A percentile compares a stretch with the other conserved stretches of the same genome.
Conservation (phyloP, 2,888 invertebrate species). For the Limenitis camilla region DNA sequence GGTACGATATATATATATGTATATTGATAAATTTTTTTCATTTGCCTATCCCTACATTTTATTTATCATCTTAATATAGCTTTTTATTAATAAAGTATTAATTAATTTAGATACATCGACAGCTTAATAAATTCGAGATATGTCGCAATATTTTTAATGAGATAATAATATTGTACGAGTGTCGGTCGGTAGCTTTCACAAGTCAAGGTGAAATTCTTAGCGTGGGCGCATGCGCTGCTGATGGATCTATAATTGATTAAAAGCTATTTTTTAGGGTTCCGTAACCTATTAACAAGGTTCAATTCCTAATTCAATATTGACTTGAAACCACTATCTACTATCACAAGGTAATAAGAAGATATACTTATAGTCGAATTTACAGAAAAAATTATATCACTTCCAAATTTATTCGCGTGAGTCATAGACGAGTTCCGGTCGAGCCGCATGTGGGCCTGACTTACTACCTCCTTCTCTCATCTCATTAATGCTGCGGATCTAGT, state of each 20-base stretch:
- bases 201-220: constrained; percentile 54
- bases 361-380: no score
- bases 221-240: constrained; percentile 22
- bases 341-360: no score
- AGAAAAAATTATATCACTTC: no score
- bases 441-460: no score
- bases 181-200: constrained; percentile 40
- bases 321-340: no score
- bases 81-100: neutral
- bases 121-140: constrained; percentile 2
- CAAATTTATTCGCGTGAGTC: no score
- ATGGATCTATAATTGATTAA: constrained; percentile 19
- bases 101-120: neutral
- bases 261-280: constrained; percentile 1
- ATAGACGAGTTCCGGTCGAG: no score
- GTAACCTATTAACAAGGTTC: neutral
- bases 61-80: neutral
- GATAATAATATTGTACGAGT: constrained; percentile 16
- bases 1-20: no score
- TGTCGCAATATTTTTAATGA: constrained; percentile 15
- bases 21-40: no score
- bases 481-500: no score
- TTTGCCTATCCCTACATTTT: no score
- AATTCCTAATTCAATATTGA: neutral
- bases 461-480: no score